Evolutionary conservation across 2,888 invertebrate genomes (phyloP), one percentile per base, ranked within the genome.

Genomic region (Cataglyphis albicans): DNA sequence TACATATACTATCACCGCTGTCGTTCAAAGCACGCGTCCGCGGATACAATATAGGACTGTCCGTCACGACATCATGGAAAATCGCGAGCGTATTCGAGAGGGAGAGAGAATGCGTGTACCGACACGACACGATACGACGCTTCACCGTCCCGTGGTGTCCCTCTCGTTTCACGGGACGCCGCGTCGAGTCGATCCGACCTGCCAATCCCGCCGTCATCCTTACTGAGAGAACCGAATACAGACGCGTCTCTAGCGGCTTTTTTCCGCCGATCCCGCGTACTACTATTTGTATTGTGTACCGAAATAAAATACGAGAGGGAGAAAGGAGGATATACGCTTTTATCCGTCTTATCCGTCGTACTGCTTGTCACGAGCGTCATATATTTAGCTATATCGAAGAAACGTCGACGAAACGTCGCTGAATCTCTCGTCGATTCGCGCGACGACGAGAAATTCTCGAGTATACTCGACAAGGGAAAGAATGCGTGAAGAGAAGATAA

Each of bases 31-130:
- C 81, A 48, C 61, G 59, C 73, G 76, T 29, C 68, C 65, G 41
- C 59, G 72, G 70, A 73, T 72, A 85, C 85, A 86, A 91, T 90
- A 80, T 65, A 81, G 76, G 84, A 86, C 84, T 85, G 90, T 90
- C 86, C 85, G 75, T 88, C 91, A 86, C 35, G 67, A 63, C 80
- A 29, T 29, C 29, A 29, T 2, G 85, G 84, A 84, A 85, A 86
- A 75, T 68, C 68, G 52, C 57, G 55, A 32, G 41, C 64, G 78
- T 78, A 86, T 82, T 85, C 74, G 55, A 55, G 52, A 64, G 65
- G 83, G 18, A 55, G 12, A 55, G 12, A 12, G n/a, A 57, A 44
- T 55, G 57, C 44, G 15, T 41, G 18, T 41, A 32, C 25, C 63
- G 38, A 65, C 32, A 38, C 80, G 65, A 65, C 63, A 52, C 38